These are phyloP conservation scores for Cepphus grylle DNA, from an alignment of 2,113 vertebrate species.

Conservation along the genomic window DNA sequence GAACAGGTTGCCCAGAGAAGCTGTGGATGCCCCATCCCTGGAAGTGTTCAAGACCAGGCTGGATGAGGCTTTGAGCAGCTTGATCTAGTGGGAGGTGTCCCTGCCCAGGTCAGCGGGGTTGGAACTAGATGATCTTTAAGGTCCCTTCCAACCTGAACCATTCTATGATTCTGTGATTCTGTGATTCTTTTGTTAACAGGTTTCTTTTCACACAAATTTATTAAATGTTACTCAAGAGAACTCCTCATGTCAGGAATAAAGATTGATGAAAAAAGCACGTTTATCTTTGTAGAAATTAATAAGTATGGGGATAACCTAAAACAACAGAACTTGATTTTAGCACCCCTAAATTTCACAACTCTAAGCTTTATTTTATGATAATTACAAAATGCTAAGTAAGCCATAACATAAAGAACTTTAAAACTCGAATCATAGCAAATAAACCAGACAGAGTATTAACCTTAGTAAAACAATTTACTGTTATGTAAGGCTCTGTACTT, in stretches of 20 bases:
- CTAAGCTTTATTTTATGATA: background rate
- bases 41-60: too few relatives aligned
- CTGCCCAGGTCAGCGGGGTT: too few relatives aligned
- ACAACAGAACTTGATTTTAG: background rate
- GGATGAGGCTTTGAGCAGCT: too few relatives aligned
- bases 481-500: background rate
- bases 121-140: too few relatives aligned
- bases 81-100: too few relatives aligned
- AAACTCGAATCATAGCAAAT: background rate
- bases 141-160: too few relatives aligned
- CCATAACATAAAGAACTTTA: background rate
- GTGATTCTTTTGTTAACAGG: background rate
- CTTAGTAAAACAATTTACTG: background rate
- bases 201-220: background rate
- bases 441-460: background rate
- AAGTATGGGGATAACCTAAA: background rate
- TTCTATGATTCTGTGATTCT: background rate
- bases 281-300: background rate
- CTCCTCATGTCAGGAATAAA: background rate
- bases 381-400: background rate
- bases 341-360: background rate
- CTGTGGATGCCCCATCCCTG: too few relatives aligned
- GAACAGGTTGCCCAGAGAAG: too few relatives aligned
- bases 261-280: background rate
- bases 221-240: background rate